phyloP scores from a whole-genome alignment of 1,140 invertebrate species.

The Drepana arcuata region DNA sequence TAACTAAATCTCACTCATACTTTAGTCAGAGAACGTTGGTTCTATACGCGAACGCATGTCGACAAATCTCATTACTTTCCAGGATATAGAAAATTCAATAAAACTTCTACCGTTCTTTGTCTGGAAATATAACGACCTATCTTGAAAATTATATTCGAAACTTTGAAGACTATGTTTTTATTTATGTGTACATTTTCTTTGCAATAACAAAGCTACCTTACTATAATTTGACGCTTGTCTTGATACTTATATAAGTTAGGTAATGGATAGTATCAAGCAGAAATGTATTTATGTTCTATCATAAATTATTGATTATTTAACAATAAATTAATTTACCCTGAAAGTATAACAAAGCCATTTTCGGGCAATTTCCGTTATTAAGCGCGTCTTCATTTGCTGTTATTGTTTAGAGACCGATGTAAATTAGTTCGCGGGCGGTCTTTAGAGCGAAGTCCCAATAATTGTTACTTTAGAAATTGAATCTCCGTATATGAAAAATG shows the following conservation, averaged over 20 bases:
- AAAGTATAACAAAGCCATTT: slow-evolving; percentile 30
- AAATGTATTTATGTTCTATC: too few relatives aligned
- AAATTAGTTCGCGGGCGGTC: slow-evolving; percentile 26
- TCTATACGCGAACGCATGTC: slow-evolving; percentile 30
- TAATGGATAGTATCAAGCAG: too few relatives aligned
- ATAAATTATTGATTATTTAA: slow-evolving; percentile 1
- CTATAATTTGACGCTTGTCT: too few relatives aligned
- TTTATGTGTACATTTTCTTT: too few relatives aligned
- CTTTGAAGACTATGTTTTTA: too few relatives aligned
- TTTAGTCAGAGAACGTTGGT: slow-evolving; percentile 19
- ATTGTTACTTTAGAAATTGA: too few relatives aligned
- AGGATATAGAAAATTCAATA: slow-evolving; percentile 37
- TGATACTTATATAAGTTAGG: too few relatives aligned
- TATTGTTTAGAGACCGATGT: slow-evolving; percentile 35
- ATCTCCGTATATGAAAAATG: too few relatives aligned
- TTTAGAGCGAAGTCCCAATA: too few relatives aligned
- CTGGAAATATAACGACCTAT: not conserved
- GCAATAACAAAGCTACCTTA: too few relatives aligned
- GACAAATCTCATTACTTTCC: slow-evolving; percentile 37
- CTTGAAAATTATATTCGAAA: slow-evolving; percentile 1
- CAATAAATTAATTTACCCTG: slow-evolving; percentile 22
- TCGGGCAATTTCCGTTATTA: slow-evolving; percentile 31
- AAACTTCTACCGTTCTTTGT: slow-evolving; percentile 26
- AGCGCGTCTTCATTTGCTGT: slow-evolving; percentile 28
- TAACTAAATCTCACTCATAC: slow-evolving; percentile 28